These are phyloP conservation scores for Volucella inflata DNA, from an alignment of 2,888 invertebrate species.

Conservation along the genomic window DNA sequence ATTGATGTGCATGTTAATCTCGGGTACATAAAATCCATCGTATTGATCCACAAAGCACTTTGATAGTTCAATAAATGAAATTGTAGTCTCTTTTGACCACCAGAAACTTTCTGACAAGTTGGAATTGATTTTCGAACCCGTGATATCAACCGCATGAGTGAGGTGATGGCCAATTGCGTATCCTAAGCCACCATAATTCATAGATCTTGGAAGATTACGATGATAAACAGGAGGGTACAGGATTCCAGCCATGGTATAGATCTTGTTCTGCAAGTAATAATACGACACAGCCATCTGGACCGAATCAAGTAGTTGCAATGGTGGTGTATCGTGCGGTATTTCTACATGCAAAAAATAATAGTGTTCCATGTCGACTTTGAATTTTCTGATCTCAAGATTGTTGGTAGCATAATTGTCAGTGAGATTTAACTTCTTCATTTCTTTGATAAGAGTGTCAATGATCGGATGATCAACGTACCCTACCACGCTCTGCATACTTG, in stretches of 20 bases:
- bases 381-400: slow-evolving; percentile 78
- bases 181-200: slow-evolving; percentile 81
- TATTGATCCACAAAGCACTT: slow-evolving; percentile 80
- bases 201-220: slow-evolving; percentile 79
- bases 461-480: slow-evolving; percentile 77
- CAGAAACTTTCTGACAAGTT: slow-evolving; percentile 77
- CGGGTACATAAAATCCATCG: slow-evolving; percentile 79
- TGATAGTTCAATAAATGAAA: slow-evolving; percentile 79
- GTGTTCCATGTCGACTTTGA: slow-evolving; percentile 77
- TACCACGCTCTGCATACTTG: slow-evolving; percentile 78
- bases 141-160: slow-evolving; percentile 81
- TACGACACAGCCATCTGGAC: slow-evolving; percentile 81
- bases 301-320: slow-evolving; percentile 78
- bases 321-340: slow-evolving; percentile 75
- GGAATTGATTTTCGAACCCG: slow-evolving; percentile 78
- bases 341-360: slow-evolving; percentile 77
- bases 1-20: slow-evolving; percentile 77
- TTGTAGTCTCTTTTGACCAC: slow-evolving; percentile 80
- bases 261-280: slow-evolving; percentile 80
- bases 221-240: slow-evolving; percentile 80
- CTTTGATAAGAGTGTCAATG: slow-evolving; percentile 77
- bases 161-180: slow-evolving; percentile 81
- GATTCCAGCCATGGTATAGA: slow-evolving; percentile 81
- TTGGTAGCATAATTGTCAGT: slow-evolving; percentile 77
- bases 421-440: slow-evolving; percentile 77